Conservation (phyloP, 2,113 vertebrate genomes). For the Oryzias woworae region DNA sequence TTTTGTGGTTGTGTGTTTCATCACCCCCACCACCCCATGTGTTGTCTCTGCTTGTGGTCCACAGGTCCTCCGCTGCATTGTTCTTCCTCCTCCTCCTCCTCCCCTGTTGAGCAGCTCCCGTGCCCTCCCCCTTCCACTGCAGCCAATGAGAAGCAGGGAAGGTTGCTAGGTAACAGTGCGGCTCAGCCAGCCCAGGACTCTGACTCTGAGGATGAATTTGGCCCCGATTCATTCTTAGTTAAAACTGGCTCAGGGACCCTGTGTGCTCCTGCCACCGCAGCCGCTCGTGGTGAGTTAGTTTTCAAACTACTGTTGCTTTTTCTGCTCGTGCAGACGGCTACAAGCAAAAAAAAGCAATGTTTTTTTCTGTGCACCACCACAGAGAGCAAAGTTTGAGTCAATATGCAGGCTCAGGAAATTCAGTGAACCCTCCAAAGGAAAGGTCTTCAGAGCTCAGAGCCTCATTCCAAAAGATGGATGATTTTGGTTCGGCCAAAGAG, state of each 20-base stretch:
- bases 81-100: slow-evolving; percentile 94
- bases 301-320: slow-evolving; percentile 75
- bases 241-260: slow-evolving; percentile 93
- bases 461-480: slow-evolving; percentile 47
- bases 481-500: slow-evolving; percentile 50
- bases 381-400: slow-evolving; percentile 53
- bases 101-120: slow-evolving; percentile 90
- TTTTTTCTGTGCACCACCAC: slow-evolving; percentile 31
- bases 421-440: slow-evolving; percentile 43
- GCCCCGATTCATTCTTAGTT: slow-evolving; percentile 96
- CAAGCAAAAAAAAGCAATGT: slow-evolving; percentile 47
- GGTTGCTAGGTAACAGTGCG: slow-evolving; percentile 96
- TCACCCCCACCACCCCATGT: slow-evolving; percentile 69
- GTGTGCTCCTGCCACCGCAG: slow-evolving; percentile 80
- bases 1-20: slow-evolving; percentile 73
- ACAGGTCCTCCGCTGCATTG: slow-evolving; percentile 93
- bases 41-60: slow-evolving; percentile 87
- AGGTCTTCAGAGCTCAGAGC: slow-evolving; percentile 58
- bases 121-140: slow-evolving; percentile 87
- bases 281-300: slow-evolving; percentile 88
- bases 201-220: slow-evolving; percentile 98
- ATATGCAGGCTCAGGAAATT: slow-evolving; percentile 62
- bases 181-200: slow-evolving; percentile 92
- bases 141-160: slow-evolving; percentile 93
- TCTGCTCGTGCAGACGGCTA: slow-evolving; percentile 60